Base-by-base conservation (phyloP, 2,888 invertebrate species). In the Nephrocerus scutellatus region DNA sequence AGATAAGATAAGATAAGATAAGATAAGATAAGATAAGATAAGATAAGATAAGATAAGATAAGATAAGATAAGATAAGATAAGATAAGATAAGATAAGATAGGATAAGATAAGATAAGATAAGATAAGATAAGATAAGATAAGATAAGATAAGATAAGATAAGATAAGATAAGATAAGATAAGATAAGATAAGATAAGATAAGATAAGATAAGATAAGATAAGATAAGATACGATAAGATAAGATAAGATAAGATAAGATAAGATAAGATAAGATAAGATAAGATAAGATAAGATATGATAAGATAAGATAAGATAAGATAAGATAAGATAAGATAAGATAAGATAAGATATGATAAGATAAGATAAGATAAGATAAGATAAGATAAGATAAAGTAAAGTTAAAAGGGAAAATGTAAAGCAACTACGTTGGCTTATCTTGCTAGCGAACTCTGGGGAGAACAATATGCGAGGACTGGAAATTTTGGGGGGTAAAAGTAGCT, bases 151-250 rank as follows among this genome's bases (percentile, higher is more conserved):
- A 22, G 33, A 22, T 33, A 33, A 22, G 33, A 33, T 33, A 33
- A 33, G 33, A 33, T 22, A 33, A 22, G 33, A 33, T 33, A 33
- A 22, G 33, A 33, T 33, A 33, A 33, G 33, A 33, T 33, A 33
- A 22, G 33, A 33, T 33, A 33, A 33, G 33, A 23, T 33, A 33
- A 22, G 33, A 33, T 33, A 33, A 33, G 33, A 33, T 33, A 33
- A 22, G 33, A 33, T 33, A 33, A 33, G 33, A 33, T 33, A 33
- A 22, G 33, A 33, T 33, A 33, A 33, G 33, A 33, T 33, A 33
- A 22, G 33, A 33, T 33, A 33, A 33, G 33, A 33, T 33, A 33
- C 5, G 33, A 33, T 33, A 33, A 33, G 33, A 22, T 33, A 33
- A 22, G 33, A 22, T 33, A 23, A 22, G 33, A 33, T 33, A 23